Evolutionary conservation across 2,888 invertebrate species (phyloP).

Genomic region (Linnaemya vulpina): DNA sequence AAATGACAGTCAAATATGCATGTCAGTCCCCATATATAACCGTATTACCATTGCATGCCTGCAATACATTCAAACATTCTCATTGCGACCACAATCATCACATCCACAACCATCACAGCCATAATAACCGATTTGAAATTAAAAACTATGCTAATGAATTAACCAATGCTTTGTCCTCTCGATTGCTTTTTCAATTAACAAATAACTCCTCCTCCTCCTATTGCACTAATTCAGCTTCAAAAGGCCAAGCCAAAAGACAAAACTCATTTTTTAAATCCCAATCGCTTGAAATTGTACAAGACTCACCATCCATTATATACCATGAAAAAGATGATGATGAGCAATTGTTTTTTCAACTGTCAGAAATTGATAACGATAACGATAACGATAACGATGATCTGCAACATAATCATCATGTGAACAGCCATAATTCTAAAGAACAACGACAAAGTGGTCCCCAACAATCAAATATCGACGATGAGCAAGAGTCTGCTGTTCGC

Average conservation of each 20-base stretch:
- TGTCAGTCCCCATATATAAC: constrained; percentile 55
- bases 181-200: constrained; percentile 55
- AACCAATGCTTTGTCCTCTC: constrained; percentile 59
- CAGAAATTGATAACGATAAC: too few relatives aligned
- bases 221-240: constrained; percentile 58
- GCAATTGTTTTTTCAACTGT: constrained; percentile 65
- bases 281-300: constrained; percentile 70
- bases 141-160: constrained; percentile 47
- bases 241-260: constrained; percentile 63
- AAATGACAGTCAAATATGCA: constrained; percentile 54
- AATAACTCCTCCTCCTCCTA: constrained; percentile 45
- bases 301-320: constrained; percentile 58
- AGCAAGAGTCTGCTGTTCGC: not conserved
- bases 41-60: constrained; percentile 58
- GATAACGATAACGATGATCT: constrained; percentile 52
- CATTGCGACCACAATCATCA: constrained; percentile 38
- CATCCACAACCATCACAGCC: constrained; percentile 32
- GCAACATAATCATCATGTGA: constrained; percentile 52
- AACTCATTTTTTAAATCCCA: constrained; percentile 72
- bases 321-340: constrained; percentile 54
- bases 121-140: constrained; percentile 38
- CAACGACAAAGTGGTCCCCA: not conserved
- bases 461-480: constrained; percentile 14
- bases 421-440: not conserved
- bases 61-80: constrained; percentile 57